Evolutionary conservation across 2,888 invertebrate species (phyloP).

Genomic region (Brenthis ino): DNA sequence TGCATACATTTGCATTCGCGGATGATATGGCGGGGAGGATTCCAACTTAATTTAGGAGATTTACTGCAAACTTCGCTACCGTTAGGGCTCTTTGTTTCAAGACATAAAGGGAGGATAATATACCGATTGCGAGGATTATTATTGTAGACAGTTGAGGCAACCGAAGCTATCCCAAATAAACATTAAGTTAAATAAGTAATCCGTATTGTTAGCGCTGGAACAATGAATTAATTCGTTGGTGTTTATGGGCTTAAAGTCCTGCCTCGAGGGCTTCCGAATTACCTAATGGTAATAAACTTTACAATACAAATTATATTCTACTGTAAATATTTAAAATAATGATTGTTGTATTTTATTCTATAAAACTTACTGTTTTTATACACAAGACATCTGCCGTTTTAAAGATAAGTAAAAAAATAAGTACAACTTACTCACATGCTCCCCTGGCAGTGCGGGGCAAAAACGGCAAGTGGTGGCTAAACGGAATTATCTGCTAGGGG

Average conservation of each 20-base stretch:
- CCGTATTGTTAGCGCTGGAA: constrained; percentile 19
- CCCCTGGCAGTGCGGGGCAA: constrained; percentile 19
- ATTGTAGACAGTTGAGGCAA: constrained; percentile 23
- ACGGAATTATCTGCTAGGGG: constrained; percentile 39
- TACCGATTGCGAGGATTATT: constrained; percentile 26
- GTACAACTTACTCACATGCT: constrained; percentile 7
- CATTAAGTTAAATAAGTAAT: constrained; percentile 26
- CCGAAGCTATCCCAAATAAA: constrained; percentile 27
- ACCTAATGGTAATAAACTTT: constrained; percentile 2
- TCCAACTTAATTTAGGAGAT: constrained; percentile 50
- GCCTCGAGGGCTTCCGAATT: constrained; percentile 1
- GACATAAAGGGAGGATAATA: constrained; percentile 19
- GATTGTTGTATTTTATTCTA: no score
- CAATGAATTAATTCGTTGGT: constrained; percentile 20
- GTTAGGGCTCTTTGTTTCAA: constrained; percentile 31
- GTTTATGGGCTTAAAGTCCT: constrained; percentile 14
- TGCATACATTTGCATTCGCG: constrained; percentile 48
- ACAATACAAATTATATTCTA: background rate
- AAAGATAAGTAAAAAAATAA: constrained; percentile 1
- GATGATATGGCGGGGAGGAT: constrained; percentile 39
- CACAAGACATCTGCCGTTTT: background rate
- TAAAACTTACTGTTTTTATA: background rate
- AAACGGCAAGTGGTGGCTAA: constrained; percentile 39
- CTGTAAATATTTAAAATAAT: background rate
- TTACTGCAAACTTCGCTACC: constrained; percentile 41